Evolutionary conservation across 2,113 vertebrate species (phyloP).

Genomic region (Urocynchramus pylzowi): DNA sequence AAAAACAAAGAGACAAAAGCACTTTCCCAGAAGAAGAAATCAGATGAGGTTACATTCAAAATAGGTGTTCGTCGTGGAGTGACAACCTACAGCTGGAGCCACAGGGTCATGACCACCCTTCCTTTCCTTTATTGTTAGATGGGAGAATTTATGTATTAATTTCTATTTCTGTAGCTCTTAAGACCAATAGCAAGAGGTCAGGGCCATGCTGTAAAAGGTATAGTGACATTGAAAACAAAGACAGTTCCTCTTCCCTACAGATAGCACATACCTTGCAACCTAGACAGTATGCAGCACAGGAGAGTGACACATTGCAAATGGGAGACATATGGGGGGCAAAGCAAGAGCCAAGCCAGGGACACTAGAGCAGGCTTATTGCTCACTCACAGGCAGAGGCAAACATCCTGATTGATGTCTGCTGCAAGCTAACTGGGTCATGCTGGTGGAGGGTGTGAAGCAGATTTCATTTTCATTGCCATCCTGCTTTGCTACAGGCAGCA

Average conservation of each 20-base stretch:
- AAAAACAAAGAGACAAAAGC: not conserved
- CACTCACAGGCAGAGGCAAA: not conserved
- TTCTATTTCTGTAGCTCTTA: not conserved
- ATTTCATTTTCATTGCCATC: not conserved
- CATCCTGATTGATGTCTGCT: not conserved
- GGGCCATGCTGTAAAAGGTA: not conserved
- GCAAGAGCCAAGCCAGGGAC: not conserved
- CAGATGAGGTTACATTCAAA: not conserved
- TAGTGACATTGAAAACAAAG: not conserved
- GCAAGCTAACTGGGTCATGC: not conserved
- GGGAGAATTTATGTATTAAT: constrained; percentile 25
- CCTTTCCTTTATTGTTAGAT: not conserved
- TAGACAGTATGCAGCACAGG: not conserved
- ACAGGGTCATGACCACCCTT: not conserved
- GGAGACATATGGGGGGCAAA: not conserved
- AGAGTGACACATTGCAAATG: not conserved
- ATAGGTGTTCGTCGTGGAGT: not conserved
- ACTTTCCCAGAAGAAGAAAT: not conserved
- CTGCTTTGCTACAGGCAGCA: not conserved
- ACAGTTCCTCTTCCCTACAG: not conserved
- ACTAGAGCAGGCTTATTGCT: not conserved
- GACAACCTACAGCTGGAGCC: not conserved
- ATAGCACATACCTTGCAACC: not conserved
- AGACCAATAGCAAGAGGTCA: not conserved
- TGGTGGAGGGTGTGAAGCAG: not conserved